Conservation (phyloP, 2,888 invertebrate genomes). For the Drosophila demipolita region DNA sequence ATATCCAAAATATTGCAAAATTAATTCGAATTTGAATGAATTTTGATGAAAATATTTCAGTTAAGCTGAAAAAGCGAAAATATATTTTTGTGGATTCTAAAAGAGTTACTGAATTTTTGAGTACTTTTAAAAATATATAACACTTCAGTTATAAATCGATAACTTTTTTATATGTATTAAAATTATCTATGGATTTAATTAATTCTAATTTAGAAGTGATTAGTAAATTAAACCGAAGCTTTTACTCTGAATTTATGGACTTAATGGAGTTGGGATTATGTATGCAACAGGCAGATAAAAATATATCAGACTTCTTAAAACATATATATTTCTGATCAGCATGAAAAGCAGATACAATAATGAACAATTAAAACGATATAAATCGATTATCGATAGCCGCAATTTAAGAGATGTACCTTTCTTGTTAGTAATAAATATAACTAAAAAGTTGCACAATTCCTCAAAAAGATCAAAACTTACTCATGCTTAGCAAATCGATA, state of each 20-base stretch:
- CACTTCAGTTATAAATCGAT: not conserved
- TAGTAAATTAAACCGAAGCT: accelerated
- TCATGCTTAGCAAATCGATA: no score
- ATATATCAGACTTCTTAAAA: not conserved
- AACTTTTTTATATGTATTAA: accelerated
- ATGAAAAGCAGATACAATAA: not conserved
- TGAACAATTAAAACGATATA: not conserved
- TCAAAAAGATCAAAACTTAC: not conserved
- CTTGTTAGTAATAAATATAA: not conserved
- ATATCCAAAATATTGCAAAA: not conserved
- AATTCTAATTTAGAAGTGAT: not conserved
- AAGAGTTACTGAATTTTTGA: not conserved
- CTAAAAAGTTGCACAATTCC: not conserved
- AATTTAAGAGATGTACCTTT: accelerated
- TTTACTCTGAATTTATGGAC: no score
- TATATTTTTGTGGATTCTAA: not conserved
- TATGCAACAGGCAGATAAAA: not conserved
- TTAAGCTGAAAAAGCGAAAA: not conserved
- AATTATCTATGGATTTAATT: not conserved
- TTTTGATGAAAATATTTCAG: not conserved
- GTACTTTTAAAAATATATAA: not conserved
- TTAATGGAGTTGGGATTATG: not conserved
- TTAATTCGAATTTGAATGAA: not conserved
- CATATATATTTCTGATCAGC: not conserved
- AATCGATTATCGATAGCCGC: not conserved